Evolutionary conservation across 30 jellyfish, hydroid and myxozoan species (phyloP).

Genomic region (Cassiopea andromeda): DNA sequence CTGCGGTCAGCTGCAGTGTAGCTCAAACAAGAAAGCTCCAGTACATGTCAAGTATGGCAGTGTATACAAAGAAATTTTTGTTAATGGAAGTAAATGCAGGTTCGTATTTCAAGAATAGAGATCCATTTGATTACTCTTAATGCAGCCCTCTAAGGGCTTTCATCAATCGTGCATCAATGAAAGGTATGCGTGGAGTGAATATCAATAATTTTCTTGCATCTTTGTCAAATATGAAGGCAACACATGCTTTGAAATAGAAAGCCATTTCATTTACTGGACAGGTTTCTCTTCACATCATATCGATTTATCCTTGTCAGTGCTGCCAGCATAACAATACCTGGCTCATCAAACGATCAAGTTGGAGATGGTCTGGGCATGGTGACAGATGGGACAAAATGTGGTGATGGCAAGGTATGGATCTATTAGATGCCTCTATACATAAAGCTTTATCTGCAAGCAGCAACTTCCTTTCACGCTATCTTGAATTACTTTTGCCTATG

Average conservation of each 20-base stretch:
- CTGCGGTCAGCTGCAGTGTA: conserved; percentile 96
- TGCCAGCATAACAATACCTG: conserved; percentile 56
- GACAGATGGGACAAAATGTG: conserved; percentile 73
- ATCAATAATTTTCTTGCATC: too few species aligned
- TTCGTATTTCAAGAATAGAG: background rate
- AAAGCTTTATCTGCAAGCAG: too few species aligned
- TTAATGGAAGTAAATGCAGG: conserved; percentile 70
- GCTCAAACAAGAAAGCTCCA: conserved; percentile 58
- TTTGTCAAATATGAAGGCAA: too few species aligned
- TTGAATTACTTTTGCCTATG: too few species aligned
- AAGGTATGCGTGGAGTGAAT: too few species aligned
- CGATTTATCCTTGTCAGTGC: conserved; percentile 22
- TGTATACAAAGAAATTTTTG: conserved; percentile 30
- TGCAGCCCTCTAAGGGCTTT: too few species aligned
- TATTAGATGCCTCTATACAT: background rate
- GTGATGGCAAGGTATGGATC: conserved; percentile 58
- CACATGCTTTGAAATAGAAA: too few species aligned
- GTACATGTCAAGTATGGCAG: conserved; percentile 73
- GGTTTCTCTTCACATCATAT: background rate
- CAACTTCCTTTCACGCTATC: too few species aligned
- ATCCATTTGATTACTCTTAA: too few species aligned
- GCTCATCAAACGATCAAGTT: conserved; percentile 21
- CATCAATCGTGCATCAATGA: too few species aligned
- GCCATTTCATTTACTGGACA: too few species aligned
- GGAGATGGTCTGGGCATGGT: conserved; percentile 82